phyloP scores from a whole-genome alignment of 2,888 invertebrate species.

The Dryobota labecula region DNA sequence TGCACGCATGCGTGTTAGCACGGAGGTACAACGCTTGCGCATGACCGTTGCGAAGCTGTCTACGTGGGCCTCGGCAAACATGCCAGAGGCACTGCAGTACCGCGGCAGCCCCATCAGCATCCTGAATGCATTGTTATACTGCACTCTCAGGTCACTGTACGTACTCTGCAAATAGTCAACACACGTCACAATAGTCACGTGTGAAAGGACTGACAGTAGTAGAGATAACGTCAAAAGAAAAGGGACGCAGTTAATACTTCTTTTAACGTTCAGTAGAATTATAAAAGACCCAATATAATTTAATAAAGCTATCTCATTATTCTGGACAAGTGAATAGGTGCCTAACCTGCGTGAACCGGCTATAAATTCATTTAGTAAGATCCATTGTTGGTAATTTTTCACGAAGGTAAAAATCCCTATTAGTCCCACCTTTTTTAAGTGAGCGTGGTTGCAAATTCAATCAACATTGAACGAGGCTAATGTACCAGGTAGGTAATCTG shows the following conservation, averaged over 20 bases:
- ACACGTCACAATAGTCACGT: too few species aligned
- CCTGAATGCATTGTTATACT: too few species aligned
- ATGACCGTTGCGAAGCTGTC: too few species aligned
- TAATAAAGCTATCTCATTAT: constrained; percentile 32
- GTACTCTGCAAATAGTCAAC: too few species aligned
- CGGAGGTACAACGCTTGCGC: too few species aligned
- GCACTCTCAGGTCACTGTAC: too few species aligned
- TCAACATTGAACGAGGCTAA: constrained; percentile 30
- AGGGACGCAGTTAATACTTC: not conserved
- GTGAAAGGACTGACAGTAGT: too few species aligned
- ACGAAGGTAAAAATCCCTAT: constrained; percentile 4
- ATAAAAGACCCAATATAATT: not conserved
- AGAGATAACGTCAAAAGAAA: not conserved
- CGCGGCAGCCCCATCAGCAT: too few species aligned
- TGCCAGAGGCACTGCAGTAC: too few species aligned
- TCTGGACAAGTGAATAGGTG: constrained; percentile 26
- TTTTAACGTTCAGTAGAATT: not conserved
- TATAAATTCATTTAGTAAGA: constrained; percentile 44
- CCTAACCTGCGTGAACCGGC: not conserved
- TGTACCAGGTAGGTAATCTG: not conserved
- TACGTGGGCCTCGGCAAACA: too few species aligned
- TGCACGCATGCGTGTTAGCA: too few species aligned
- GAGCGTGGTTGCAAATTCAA: constrained; percentile 34
- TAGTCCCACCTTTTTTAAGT: constrained; percentile 15
- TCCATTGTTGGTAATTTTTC: constrained; percentile 33